Percentiles rank a stretch among this genome's conserved stretches.
phyloP scores from a whole-genome alignment of 2,113 vertebrate species.

The Alligator sinensis region DNA sequence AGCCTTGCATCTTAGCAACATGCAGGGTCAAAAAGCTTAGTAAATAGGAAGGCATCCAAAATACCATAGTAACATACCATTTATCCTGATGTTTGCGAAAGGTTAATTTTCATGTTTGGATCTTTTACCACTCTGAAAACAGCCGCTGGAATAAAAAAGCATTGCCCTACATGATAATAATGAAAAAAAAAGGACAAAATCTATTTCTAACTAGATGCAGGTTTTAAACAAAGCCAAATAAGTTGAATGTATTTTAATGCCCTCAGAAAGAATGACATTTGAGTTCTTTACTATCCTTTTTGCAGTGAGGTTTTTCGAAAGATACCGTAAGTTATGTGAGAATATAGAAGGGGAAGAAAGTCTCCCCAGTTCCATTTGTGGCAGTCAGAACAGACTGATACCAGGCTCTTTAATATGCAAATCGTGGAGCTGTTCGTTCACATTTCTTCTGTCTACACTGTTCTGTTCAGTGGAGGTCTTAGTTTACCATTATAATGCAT shows the following conservation, averaged over 20 bases:
- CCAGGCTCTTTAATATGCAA: slow-evolving; percentile 14
- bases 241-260: background rate
- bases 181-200: background rate
- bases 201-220: background rate
- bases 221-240: background rate
- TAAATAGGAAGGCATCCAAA: slow-evolving; percentile 59
- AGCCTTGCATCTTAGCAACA: slow-evolving; percentile 67
- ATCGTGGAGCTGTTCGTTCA: no score
- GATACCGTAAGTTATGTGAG: background rate
- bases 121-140: slow-evolving; percentile 2
- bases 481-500: background rate
- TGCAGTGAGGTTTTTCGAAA: background rate
- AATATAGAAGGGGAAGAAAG: background rate
- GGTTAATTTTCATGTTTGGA: slow-evolving; percentile 56
- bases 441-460: background rate
- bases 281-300: slow-evolving; percentile 25
- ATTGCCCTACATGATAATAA: background rate
- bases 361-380: background rate
- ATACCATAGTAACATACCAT: slow-evolving; percentile 58
- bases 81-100: slow-evolving; percentile 40
- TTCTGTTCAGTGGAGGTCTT: background rate
- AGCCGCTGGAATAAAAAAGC: slow-evolving; percentile 26
- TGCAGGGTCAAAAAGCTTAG: slow-evolving; percentile 20
- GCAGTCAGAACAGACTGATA: slow-evolving; percentile 10
- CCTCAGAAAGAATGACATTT: background rate